Evolutionary conservation across 23 tunicate species (phyloP), one percentile per base, ranked within the genome.

Genomic region (Trididemnum miniatum): DNA sequence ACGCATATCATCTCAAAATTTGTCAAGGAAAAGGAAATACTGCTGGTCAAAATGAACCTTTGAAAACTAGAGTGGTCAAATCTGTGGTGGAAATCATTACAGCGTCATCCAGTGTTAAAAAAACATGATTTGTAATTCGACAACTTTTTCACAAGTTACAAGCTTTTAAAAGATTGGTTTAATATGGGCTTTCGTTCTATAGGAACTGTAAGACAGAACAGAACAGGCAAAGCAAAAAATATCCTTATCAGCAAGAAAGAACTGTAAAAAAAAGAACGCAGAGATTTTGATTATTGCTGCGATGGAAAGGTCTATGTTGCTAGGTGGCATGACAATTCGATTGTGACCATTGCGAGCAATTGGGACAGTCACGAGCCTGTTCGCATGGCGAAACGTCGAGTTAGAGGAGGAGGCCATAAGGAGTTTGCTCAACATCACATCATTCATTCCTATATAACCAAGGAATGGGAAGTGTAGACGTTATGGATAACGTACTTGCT

Each of bases 221-320:
- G 76, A 71, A 71, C 39, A 32, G 76, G 2, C 3, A 38, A 23
- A 32, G 76, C 76, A 9, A 32, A 35, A 9, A 33, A 29, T 4
- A 35, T 24, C 2, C 39, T 71, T 33, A 33, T 71, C 20, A 12
- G 23, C 20, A 9, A 5, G 20, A 32, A 33, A 33, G 76, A 28
- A 32, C 76, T 71, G 22, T 5, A 33, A 35, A 71, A 32, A 9
- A 33, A 71, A 32, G 20, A n/a, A n/a, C n/a, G n/a, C n/a, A n/a
- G n/a, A n/a, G n/a, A n/a, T n/a, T n/a, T n/a, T n/a, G n/a, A n/a
- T n/a, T 71, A 71, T 35, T 33, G 44, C 38, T 29, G 22, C 39
- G 76, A 71, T 5, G 76, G 76, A 7, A 71, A 71, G n/a, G 76
- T 71, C 4, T 28, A 28, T 71, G 76, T 71, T 18, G 39, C 44